These are phyloP conservation scores for Porites lobata DNA, from an alignment of 92 coral and sea anemone species.

Conservation along the genomic window DNA sequence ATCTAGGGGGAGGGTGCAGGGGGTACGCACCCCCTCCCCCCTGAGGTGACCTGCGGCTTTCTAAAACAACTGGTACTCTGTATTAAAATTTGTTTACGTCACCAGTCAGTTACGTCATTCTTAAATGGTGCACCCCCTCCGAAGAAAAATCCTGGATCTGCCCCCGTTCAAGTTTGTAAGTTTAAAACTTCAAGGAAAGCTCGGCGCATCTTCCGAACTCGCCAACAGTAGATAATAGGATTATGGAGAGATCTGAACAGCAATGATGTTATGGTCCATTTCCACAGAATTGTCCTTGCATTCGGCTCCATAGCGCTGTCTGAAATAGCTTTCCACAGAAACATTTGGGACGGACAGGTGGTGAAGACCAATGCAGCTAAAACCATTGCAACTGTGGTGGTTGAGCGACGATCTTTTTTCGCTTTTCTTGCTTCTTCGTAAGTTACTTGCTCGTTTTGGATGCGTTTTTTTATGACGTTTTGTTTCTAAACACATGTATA, in stretches of 20 bases:
- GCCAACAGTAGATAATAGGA: conserved; percentile 21
- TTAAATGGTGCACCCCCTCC: too few relatives aligned
- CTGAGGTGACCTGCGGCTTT: too few relatives aligned
- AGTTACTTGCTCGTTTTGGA: conserved; percentile 12
- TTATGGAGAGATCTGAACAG: neutral
- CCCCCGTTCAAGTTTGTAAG: neutral
- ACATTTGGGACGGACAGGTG: neutral
- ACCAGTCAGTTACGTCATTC: too few relatives aligned
- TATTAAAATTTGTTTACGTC: too few relatives aligned
- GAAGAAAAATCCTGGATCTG: neutral
- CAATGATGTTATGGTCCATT: neutral
- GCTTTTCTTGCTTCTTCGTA: neutral
- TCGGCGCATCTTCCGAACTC: neutral
- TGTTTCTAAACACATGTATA: conserved; percentile 16
- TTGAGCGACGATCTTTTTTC: neutral
- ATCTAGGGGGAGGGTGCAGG: too few relatives aligned
- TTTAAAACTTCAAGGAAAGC: conserved; percentile 3
- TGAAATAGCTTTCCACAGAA: neutral
- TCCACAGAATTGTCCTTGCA: neutral
- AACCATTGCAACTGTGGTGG: neutral
- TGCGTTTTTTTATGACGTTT: conserved; percentile 16
- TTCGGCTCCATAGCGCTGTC: neutral
- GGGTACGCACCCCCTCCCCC: too few relatives aligned
- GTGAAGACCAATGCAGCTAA: neutral
- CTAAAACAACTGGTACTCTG: too few relatives aligned